Evolutionary conservation across 2,888 invertebrate species (phyloP).

Genomic region (Torymus tubicola): DNA sequence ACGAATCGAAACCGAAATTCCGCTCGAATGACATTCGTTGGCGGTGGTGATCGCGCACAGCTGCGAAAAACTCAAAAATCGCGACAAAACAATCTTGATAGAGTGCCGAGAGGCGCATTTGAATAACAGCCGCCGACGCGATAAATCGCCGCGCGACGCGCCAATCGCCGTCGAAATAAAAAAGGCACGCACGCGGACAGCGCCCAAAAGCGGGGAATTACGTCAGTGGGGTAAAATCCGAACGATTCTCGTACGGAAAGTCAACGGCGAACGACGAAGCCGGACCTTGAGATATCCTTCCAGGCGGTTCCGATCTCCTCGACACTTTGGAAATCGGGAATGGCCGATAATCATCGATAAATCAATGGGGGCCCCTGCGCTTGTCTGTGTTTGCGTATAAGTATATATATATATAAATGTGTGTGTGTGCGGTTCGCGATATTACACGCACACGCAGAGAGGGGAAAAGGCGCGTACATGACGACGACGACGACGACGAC

Average conservation of each 20-base stretch:
- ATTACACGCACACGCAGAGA: too few relatives aligned
- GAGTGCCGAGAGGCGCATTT: too few relatives aligned
- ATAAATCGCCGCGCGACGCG: neutral
- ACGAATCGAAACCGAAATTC: slow-evolving; percentile 33
- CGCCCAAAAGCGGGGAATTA: neutral
- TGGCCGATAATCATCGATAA: slow-evolving; percentile 71
- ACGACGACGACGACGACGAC: slow-evolving; percentile 56
- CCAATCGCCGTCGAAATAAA: too few relatives aligned
- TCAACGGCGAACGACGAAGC: neutral
- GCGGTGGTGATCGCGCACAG: neutral
- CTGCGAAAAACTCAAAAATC: neutral
- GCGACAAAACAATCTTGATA: neutral
- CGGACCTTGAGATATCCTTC: neutral
- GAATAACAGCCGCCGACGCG: neutral
- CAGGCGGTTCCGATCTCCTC: neutral
- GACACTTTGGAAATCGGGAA: slow-evolving; percentile 64
- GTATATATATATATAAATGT: slow-evolving; percentile 24
- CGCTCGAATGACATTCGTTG: slow-evolving; percentile 5
- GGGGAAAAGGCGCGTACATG: slow-evolving; percentile 21
- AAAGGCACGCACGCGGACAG: neutral
- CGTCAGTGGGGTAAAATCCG: slow-evolving; percentile 5
- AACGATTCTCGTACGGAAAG: neutral
- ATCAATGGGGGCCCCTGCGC: slow-evolving; percentile 64
- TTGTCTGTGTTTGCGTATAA: slow-evolving; percentile 22
- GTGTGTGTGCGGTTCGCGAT: neutral